These are phyloP conservation scores for Plutella xylostella DNA, from an alignment of 2,888 invertebrate genomes.

Conservation along the genomic window DNA sequence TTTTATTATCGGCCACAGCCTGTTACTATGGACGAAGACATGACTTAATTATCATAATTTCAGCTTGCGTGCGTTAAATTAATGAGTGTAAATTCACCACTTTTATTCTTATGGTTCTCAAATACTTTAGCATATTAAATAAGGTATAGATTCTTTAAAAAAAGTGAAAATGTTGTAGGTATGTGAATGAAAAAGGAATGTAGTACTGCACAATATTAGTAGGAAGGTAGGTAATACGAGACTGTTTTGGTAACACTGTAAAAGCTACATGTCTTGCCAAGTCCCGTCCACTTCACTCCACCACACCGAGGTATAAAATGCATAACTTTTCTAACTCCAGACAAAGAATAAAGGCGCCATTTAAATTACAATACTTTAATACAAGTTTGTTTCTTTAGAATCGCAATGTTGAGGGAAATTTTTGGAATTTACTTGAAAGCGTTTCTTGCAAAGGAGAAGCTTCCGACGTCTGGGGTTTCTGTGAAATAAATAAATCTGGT, in stretches of 20 bases:
- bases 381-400: slow-evolving; percentile 56
- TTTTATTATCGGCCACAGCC: slow-evolving; percentile 58
- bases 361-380: slow-evolving; percentile 49
- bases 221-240: no score
- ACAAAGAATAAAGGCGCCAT: slow-evolving; percentile 48
- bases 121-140: no score
- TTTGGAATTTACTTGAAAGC: slow-evolving; percentile 59
- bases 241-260: no score
- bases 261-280: slow-evolving; percentile 1
- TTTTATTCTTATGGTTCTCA: no score
- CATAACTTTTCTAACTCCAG: slow-evolving; percentile 39
- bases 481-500: slow-evolving; percentile 28
- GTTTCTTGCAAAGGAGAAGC: slow-evolving; percentile 47
- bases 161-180: no score
- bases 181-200: no score
- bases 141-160: no score
- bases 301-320: slow-evolving; percentile 34
- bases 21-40: slow-evolving; percentile 46
- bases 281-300: not conserved
- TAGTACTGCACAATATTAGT: no score
- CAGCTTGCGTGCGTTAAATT: slow-evolving; percentile 14
- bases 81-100: not conserved
- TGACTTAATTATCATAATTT: slow-evolving; percentile 47
- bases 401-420: slow-evolving; percentile 50
- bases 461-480: slow-evolving; percentile 47